Percentiles rank a stretch among this genome's conserved stretches.
Conservation (phyloP, 1,140 invertebrate species). For the Akabosia matsudoensis region DNA sequence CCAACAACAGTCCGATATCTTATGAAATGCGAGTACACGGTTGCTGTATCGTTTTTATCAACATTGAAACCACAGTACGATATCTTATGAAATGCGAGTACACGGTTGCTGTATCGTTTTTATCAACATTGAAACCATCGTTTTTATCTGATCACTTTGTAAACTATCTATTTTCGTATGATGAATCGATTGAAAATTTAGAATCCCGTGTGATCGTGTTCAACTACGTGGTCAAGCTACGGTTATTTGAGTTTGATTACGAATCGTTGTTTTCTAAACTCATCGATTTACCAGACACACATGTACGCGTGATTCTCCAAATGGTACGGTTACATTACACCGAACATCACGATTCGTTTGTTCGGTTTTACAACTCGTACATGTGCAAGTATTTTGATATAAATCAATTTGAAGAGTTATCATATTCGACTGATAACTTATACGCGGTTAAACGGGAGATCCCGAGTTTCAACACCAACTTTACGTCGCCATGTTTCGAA, state of each 20-base stretch:
- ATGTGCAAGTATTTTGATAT: neutral
- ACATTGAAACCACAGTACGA: neutral
- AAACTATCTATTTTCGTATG: neutral
- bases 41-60: neutral
- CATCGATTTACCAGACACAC: neutral
- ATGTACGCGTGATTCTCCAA: slow-evolving; percentile 2
- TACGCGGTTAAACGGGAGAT: neutral
- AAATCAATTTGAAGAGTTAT: neutral
- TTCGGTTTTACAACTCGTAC: neutral
- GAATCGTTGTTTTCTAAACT: neutral
- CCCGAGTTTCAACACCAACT: neutral
- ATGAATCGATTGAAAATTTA: neutral
- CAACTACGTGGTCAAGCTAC: neutral
- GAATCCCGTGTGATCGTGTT: slow-evolving; percentile 7
- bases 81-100: slow-evolving; percentile 14
- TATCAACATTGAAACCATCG: neutral
- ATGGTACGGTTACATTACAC: neutral
- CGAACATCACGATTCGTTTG: neutral
- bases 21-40: slow-evolving; percentile 2
- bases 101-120: neutral
- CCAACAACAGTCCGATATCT: neutral
- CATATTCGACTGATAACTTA: neutral
- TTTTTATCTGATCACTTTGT: neutral
- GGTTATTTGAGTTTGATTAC: neutral
- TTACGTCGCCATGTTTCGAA: neutral